Conservation (phyloP, 2,113 vertebrate species). For the Serilophus lunatus region DNA sequence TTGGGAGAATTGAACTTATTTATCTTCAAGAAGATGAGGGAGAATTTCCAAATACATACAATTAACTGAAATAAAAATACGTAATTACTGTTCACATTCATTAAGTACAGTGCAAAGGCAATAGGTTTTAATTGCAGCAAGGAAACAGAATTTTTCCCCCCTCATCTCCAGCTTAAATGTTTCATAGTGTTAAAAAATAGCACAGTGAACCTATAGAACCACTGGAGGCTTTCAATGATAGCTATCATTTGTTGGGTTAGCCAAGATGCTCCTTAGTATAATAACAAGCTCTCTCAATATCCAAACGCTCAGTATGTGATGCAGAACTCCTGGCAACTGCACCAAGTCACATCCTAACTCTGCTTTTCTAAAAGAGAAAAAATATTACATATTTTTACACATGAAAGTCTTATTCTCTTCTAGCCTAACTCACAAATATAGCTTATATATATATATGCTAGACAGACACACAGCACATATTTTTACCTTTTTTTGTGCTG, state of each 20-base stretch:
- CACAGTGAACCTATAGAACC: background rate
- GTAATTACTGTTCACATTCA: background rate
- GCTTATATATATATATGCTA: too few species aligned
- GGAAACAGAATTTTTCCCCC: background rate
- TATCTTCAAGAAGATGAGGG: background rate
- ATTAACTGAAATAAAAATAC: slow-evolving; percentile 29
- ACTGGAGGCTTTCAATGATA: background rate
- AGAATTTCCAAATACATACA: slow-evolving; percentile 10
- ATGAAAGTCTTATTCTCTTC: background rate
- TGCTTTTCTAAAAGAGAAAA: background rate
- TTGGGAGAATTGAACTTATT: background rate
- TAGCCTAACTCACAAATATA: background rate
- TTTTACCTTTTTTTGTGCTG: background rate
- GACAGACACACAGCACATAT: background rate
- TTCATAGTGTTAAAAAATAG: background rate
- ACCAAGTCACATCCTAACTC: background rate
- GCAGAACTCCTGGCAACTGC: background rate
- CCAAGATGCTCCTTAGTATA: background rate
- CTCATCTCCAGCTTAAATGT: background rate
- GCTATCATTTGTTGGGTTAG: background rate
- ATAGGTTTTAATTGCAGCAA: background rate
- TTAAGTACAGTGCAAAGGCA: background rate
- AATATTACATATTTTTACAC: fast-evolving
- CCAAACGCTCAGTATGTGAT: background rate
- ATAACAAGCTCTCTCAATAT: background rate